These are phyloP conservation scores for Sebastes itinus DNA, from an alignment of 2,797 vertebrate species.

Conservation along the genomic window DNA sequence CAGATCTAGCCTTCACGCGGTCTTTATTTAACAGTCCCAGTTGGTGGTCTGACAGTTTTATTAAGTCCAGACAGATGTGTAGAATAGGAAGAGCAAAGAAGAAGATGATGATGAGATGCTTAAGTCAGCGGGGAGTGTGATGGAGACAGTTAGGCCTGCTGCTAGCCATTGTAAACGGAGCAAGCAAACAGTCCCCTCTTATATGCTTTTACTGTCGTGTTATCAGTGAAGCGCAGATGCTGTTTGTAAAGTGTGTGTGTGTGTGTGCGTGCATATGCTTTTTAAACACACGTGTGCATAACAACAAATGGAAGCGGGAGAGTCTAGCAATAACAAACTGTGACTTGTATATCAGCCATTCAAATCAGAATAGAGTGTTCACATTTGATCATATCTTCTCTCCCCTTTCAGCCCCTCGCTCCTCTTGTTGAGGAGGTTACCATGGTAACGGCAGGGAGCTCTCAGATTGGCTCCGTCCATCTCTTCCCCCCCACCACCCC, in stretches of 20 bases:
- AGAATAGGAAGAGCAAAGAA: conserved; percentile 42
- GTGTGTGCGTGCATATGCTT: neutral
- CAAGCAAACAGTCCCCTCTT: conserved; percentile 45
- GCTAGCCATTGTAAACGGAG: conserved; percentile 54
- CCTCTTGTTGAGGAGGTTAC: conserved; percentile 78
- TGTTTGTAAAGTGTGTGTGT: conserved; percentile 34
- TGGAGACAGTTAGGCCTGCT: conserved; percentile 59
- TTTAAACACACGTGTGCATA: conserved; percentile 1
- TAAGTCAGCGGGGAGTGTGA: conserved; percentile 66
- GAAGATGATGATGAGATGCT: conserved; percentile 61
- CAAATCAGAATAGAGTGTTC: conserved; percentile 71
- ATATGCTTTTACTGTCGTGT: conserved; percentile 56
- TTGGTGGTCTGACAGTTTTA: conserved; percentile 68
- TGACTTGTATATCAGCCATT: conserved; percentile 69
- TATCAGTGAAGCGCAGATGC: conserved; percentile 68
- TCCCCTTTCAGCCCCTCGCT: conserved; percentile 22
- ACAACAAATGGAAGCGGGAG: conserved; percentile 41
- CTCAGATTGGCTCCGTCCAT: conserved; percentile 68
- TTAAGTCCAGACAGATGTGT: conserved; percentile 59
- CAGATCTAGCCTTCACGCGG: conserved; percentile 13
- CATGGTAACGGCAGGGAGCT: conserved; percentile 74
- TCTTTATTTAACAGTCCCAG: conserved; percentile 68
- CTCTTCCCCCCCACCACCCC: conserved; percentile 11
- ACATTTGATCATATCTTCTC: conserved; percentile 68
- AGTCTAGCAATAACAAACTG: conserved; percentile 61